phyloP scores from a whole-genome alignment of 2,113 vertebrate species.

The Pachycephala philippinensis region DNA sequence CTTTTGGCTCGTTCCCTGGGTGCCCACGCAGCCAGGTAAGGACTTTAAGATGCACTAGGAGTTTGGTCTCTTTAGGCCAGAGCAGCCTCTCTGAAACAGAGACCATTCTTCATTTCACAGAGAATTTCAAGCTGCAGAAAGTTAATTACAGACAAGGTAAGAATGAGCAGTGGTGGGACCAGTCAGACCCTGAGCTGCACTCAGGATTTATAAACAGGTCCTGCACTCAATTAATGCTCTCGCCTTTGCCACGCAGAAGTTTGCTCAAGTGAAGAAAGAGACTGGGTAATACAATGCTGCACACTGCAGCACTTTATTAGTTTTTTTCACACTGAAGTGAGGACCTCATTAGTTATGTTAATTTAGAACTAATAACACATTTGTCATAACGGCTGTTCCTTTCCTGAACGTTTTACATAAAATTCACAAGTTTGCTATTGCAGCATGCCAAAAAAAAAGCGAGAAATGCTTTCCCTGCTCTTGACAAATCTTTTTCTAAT shows the following conservation, averaged over 20 bases:
- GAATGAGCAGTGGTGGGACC: not conserved
- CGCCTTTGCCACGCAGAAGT: not conserved
- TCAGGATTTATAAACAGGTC: conserved; percentile 28
- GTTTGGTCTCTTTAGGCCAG: not conserved
- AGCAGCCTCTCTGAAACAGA: not conserved
- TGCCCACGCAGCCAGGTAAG: not conserved
- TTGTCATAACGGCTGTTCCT: not conserved
- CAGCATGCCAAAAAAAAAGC: not conserved
- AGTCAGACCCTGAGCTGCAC: not conserved
- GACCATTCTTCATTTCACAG: not conserved
- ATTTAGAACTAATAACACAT: conserved; percentile 34
- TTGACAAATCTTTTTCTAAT: conserved; percentile 51
- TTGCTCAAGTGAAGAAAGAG: conserved; percentile 29
- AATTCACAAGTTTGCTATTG: conserved; percentile 20
- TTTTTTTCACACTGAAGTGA: not conserved
- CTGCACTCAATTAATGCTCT: conserved; percentile 22
- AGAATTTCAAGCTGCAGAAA: conserved; percentile 7
- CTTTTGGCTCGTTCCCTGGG: accelerated
- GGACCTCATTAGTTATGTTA: conserved; percentile 14
- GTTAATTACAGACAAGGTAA: conserved; percentile 10
- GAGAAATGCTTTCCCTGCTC: conserved; percentile 40
- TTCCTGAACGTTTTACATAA: conserved; percentile 29
- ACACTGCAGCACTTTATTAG: not conserved
- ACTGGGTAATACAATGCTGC: not conserved
- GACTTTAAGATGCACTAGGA: not conserved